Conservation (phyloP, 1,140 invertebrate genomes). For the Zeugodacus cucurbitae region DNA sequence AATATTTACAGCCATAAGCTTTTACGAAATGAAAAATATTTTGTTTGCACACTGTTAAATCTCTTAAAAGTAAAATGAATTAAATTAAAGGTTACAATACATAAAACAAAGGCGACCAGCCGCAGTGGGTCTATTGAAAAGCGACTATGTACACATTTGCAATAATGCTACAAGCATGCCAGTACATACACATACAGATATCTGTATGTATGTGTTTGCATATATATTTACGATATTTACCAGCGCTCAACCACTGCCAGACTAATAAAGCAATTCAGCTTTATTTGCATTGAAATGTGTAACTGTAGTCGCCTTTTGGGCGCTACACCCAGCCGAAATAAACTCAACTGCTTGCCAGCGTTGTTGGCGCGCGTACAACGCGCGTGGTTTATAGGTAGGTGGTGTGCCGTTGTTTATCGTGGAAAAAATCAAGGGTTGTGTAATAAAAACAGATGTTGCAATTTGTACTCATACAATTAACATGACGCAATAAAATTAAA, state of each 20-base stretch:
- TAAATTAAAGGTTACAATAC: neutral
- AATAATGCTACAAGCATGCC: neutral
- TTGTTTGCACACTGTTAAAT: neutral
- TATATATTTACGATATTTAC: neutral
- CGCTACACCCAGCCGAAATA: neutral
- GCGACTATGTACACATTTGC: neutral
- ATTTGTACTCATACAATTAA: neutral
- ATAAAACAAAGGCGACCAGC: neutral
- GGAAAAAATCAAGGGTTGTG: neutral
- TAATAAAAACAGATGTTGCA: neutral
- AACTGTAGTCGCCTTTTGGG: constrained; percentile 9
- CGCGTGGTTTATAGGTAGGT: neutral
- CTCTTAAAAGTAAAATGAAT: neutral
- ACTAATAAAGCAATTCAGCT: constrained; percentile 1
- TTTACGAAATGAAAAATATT: neutral
- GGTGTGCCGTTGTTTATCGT: neutral
- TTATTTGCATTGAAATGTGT: neutral
- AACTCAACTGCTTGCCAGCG: neutral
- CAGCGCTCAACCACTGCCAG: neutral
- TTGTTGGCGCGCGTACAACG: neutral
- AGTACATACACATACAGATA: neutral
- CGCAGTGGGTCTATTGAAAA: neutral
- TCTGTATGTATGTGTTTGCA: neutral
- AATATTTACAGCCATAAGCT: neutral
- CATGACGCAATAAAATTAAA: neutral